Conservation (phyloP, 2,113 vertebrate genomes). For the Phoxinus phoxinus region DNA sequence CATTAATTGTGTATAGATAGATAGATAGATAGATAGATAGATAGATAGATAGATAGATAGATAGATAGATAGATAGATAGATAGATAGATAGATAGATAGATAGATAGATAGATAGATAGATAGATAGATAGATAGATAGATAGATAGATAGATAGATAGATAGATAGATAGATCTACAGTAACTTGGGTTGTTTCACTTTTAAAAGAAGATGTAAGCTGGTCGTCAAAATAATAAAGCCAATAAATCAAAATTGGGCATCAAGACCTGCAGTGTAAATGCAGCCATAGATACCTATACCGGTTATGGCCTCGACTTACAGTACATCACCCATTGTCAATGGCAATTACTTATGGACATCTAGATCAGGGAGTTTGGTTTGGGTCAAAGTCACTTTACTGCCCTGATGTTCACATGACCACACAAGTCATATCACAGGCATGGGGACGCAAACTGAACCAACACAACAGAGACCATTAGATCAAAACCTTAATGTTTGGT, state of each 20-base stretch:
- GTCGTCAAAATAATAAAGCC: no score
- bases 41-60: background rate
- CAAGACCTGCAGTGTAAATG: no score
- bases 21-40: background rate
- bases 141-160: background rate
- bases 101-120: background rate
- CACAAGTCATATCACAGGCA: conserved; percentile 27
- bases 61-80: background rate
- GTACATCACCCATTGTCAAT: conserved; percentile 33
- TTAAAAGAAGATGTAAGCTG: no score
- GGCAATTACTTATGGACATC: conserved; percentile 10
- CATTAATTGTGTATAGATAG: background rate
- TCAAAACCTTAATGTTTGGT: conserved; percentile 45
- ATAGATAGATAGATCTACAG: background rate
- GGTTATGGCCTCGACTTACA: background rate
- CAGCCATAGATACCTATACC: background rate
- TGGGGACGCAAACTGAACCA: conserved; percentile 11
- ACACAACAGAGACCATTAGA: conserved; percentile 23
- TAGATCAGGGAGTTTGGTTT: conserved; percentile 24
- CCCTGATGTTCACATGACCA: background rate
- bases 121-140: background rate
- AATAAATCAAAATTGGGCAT: no score
- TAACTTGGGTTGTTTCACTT: no score
- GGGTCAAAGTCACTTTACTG: conserved; percentile 35
- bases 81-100: background rate